phyloP scores from a whole-genome alignment of 2,888 invertebrate species.

The Terebella lapidaria region DNA sequence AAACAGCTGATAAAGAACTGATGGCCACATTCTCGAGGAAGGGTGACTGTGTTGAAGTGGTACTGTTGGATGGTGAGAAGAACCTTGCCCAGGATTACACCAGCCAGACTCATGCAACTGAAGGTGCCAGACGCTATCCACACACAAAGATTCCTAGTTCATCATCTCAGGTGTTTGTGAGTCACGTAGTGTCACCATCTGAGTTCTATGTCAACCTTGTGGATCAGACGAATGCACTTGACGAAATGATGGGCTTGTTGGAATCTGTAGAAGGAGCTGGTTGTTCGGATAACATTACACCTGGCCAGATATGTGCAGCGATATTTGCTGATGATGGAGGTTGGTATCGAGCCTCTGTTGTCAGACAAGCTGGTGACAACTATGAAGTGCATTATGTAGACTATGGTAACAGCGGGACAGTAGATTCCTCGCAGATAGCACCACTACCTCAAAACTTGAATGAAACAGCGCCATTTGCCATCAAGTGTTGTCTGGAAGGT shows the following conservation, averaged over 20 bases:
- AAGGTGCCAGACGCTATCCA: neutral
- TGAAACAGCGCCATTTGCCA: neutral
- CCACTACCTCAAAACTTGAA: neutral
- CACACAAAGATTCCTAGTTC: neutral
- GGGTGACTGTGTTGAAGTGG: neutral
- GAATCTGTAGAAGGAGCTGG: neutral
- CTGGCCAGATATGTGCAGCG: conserved; percentile 24
- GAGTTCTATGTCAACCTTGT: neutral
- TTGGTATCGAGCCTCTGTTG: conserved; percentile 38
- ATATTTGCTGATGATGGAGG: conserved; percentile 31
- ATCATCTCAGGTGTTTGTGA: neutral
- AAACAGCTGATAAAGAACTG: conserved; percentile 10
- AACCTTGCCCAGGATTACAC: neutral
- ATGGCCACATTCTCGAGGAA: neutral
- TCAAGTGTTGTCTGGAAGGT: neutral
- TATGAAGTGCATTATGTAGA: conserved; percentile 30
- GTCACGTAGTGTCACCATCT: neutral
- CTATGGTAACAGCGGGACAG: conserved; percentile 43
- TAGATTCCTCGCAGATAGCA: neutral
- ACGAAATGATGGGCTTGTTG: neutral
- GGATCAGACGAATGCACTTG: neutral
- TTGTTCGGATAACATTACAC: neutral
- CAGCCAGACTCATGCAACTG: neutral
- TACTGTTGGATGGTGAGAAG: neutral
- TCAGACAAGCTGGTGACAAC: conserved; percentile 7